Evolutionary conservation across 2,113 vertebrate genomes (phyloP), one percentile per base, ranked within the genome.

Genomic region (Xiphorhynchus elegans): DNA sequence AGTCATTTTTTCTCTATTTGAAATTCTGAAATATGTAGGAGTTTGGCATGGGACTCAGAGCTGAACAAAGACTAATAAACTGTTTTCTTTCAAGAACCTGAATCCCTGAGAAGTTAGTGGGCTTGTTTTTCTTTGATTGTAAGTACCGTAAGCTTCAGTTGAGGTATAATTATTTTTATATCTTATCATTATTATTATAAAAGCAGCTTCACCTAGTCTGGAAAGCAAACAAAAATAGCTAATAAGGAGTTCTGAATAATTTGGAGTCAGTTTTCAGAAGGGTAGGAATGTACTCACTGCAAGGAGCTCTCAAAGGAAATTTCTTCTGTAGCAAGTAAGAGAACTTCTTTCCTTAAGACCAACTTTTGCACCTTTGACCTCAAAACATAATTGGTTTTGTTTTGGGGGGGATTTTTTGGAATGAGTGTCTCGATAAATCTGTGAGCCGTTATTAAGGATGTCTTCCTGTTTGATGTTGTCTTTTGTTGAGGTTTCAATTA

Each of bases 401-500:
- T 13, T 95, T 95, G 87, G 49, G 35, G 20, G 20, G 10, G 50
- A 92, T 95, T 90, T 63, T 56, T 28, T 97, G 93, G 88, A 96
- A 91, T 94, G 47, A 95, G 63, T 52, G 72, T 73, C 83, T 94
- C 95, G 79, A 96, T 97, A 97, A 96, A 80, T 95, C 86, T 85
- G 77, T 6, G 8, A 79, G 66, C 95, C 87, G 95, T 97, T 97
- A 92, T 96, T 96, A 97, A 97, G 91, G 93, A 81, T 94, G 63
- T 90, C 83, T 92, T 98, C 87, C 20, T 94, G 46, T 96, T 97
- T 97, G 89, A 90, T 97, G 96, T 59, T 95, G 92, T 73, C 92
- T 96, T 97, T 93, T 96, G 69, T 87, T 69, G 88, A 95, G 95
- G 94, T 95, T 98, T 98, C 98, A 97, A 89, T 98, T 98, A 98